Evolutionary conservation across 1,140 invertebrate genomes (phyloP).

Genomic region (Metopolophium dirhodum): DNA sequence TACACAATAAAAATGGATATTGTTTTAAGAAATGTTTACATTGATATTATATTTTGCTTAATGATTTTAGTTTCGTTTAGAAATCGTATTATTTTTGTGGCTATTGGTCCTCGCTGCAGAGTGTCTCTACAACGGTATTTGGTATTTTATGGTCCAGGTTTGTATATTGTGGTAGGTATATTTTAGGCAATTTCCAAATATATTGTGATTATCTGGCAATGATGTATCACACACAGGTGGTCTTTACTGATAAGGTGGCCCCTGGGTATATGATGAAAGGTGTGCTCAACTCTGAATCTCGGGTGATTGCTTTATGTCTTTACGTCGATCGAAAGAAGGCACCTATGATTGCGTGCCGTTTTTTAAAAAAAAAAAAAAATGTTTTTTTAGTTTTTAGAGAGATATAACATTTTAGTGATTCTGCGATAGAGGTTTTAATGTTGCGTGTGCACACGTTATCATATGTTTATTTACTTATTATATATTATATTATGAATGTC

Average conservation of each 20-base stretch:
- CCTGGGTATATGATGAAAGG: neutral
- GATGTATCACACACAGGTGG: neutral
- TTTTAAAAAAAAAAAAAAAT: too few species aligned
- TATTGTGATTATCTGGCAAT: too few species aligned
- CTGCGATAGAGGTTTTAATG: neutral
- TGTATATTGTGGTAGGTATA: too few species aligned
- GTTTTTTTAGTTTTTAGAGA: neutral
- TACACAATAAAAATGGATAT: neutral
- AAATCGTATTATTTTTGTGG: neutral
- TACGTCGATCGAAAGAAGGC: neutral
- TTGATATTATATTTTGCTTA: too few species aligned
- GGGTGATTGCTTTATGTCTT: neutral
- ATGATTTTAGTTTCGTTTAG: too few species aligned
- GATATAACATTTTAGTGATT: neutral
- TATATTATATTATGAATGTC: neutral
- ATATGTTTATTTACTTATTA: neutral
- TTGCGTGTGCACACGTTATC: neutral
- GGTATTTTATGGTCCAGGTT: too few species aligned
- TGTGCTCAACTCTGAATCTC: neutral
- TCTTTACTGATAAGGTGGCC: neutral
- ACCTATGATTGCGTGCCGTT: too few species aligned
- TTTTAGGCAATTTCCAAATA: too few species aligned
- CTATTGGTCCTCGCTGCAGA: neutral
- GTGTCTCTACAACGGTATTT: neutral
- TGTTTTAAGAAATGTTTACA: neutral